phyloP scores from a whole-genome alignment of 2,888 invertebrate genomes.

The Orthosia gothica region DNA sequence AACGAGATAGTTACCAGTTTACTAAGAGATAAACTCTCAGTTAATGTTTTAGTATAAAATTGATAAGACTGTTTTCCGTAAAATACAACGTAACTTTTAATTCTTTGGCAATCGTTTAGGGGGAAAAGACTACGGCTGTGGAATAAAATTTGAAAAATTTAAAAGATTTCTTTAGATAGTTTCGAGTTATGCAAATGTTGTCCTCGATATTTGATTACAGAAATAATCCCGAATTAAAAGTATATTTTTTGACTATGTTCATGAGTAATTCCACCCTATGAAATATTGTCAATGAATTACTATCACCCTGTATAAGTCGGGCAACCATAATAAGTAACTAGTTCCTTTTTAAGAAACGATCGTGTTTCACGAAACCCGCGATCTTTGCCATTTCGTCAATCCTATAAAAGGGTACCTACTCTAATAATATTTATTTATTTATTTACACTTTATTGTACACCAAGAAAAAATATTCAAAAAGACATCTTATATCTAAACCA shows the following conservation, averaged over 20 bases:
- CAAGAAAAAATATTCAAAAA: slow-evolving; percentile 18
- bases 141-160: too few species aligned
- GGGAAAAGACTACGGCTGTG: too few species aligned
- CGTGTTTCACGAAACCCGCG: background rate
- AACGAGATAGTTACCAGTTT: background rate
- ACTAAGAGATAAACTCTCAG: background rate
- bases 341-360: slow-evolving; percentile 2
- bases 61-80: background rate
- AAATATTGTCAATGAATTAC: background rate
- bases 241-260: too few species aligned
- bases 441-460: too few species aligned
- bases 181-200: too few species aligned
- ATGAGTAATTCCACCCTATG: too few species aligned
- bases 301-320: background rate
- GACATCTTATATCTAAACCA: too few species aligned
- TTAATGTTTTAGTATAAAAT: background rate
- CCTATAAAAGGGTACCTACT: slow-evolving; percentile 27
- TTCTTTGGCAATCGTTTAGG: background rate
- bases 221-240: too few species aligned
- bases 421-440: too few species aligned
- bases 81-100: background rate
- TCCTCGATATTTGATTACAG: too few species aligned
- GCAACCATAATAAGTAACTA: background rate
- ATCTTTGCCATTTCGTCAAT: slow-evolving; percentile 18
- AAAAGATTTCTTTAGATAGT: too few species aligned